Evolutionary conservation across 1,140 invertebrate species (phyloP).

Genomic region (Brachionus angularis): DNA sequence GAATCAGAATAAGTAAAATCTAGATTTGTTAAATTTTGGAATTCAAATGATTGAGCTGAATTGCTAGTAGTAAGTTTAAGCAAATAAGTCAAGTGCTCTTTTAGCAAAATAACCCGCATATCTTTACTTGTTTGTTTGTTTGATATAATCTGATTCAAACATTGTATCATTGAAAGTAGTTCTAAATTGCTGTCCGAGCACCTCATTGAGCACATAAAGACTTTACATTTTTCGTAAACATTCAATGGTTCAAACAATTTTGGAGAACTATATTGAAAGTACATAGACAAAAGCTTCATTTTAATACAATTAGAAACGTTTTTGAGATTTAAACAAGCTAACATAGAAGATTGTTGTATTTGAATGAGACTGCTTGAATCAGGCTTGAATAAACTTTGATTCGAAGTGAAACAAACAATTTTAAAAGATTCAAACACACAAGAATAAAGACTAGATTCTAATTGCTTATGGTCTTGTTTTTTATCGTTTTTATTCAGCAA

Average conservation of each 20-base stretch:
- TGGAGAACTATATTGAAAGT: conserved; percentile 20
- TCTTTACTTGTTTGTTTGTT: conserved; percentile 34
- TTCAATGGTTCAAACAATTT: conserved; percentile 39
- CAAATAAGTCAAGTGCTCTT: conserved; percentile 40
- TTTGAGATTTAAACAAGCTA: not conserved
- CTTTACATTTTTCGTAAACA: conserved; percentile 42
- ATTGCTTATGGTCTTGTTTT: not conserved
- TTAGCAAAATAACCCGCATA: conserved; percentile 8
- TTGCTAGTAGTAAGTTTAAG: conserved; percentile 9
- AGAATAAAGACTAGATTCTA: not conserved
- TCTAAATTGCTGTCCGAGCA: conserved; percentile 21
- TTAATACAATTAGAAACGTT: conserved; percentile 1
- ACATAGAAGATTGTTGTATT: conserved; percentile 21
- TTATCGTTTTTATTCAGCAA: not conserved
- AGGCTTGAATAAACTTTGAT: not conserved
- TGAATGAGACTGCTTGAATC: not conserved
- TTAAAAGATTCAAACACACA: conserved; percentile 23
- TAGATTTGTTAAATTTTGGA: no score
- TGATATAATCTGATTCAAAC: conserved; percentile 2
- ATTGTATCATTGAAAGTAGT: conserved; percentile 25
- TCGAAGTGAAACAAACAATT: conserved; percentile 2
- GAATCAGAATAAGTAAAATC: no score
- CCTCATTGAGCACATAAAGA: conserved; percentile 42
- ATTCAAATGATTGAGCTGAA: no score
- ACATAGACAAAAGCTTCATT: conserved; percentile 24